Evolutionary conservation across 2,113 vertebrate genomes (phyloP).

Genomic region (Gyps fulvus): DNA sequence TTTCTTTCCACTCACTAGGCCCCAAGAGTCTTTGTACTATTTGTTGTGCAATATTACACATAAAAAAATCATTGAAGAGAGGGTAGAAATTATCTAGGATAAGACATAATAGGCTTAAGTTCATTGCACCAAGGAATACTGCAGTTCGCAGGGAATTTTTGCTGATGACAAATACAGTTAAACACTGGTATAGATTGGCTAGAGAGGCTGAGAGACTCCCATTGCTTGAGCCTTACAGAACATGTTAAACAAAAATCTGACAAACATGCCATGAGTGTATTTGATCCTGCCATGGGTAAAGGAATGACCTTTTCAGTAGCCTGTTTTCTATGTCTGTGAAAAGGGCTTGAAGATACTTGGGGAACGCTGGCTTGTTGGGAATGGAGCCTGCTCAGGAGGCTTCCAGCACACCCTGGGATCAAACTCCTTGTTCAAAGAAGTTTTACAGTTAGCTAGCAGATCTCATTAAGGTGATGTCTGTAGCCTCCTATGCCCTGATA

Average conservation of each 20-base stretch:
- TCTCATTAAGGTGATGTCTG: conserved; percentile 25
- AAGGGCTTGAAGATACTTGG: background rate
- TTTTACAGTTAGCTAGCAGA: background rate
- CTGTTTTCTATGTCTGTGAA: background rate
- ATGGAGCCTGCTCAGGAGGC: background rate
- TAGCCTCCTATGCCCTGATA: background rate
- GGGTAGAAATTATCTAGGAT: background rate
- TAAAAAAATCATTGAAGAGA: background rate
- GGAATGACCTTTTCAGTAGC: background rate
- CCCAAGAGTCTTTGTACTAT: background rate
- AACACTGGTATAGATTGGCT: background rate
- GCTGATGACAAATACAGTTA: background rate
- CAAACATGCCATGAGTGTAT: background rate
- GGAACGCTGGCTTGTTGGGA: background rate
- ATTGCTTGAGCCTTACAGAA: background rate
- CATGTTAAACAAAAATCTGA: background rate
- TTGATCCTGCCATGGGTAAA: background rate
- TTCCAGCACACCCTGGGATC: background rate
- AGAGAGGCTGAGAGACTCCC: background rate
- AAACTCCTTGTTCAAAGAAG: background rate
- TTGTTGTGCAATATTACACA: background rate
- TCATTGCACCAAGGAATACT: background rate
- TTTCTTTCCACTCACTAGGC: background rate
- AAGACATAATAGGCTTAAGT: background rate
- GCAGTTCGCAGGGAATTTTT: background rate